Base-by-base conservation (phyloP, 2,888 invertebrate genomes). In the Tethea ocularis region DNA sequence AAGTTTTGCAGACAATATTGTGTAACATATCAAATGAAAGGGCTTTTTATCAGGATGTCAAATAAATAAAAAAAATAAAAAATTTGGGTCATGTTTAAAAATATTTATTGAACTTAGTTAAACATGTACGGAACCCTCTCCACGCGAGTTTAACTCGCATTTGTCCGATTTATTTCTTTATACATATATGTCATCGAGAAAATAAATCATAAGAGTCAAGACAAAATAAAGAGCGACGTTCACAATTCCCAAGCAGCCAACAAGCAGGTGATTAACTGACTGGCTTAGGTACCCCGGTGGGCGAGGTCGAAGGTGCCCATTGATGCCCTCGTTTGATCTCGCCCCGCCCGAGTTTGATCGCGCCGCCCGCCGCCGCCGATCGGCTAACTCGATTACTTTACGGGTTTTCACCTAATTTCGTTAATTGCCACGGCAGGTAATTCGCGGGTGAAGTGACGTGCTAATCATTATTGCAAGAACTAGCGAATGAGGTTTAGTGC, bases 361-460 rank as follows among this genome's bases (percentile, higher is more conserved):
- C 67, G 58, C 63, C 67, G 59, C 65, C 66, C 67, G 58, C 63
- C 66, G 58, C 65, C 66, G 61, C 68, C 74, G 71, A 75, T 76
- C 64, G 61, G 61, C 70, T 74, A 76, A 75, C 68, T 74, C 72
- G 76, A 75, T 75, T 74, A 75, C 70, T 66, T 61, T 68, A 64
- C 69, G 67, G 64, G 74, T 74, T 75, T 72, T 72, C 74, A 74
- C 76, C 70, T 67, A 74, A 74, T 75, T 73, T 68, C 61, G 69
- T 71, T 75, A 74, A 74, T 73, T 75, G 54, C 33, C 54, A 54
- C 24, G 71, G 66, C 61, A 61, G 56, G 69, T 75, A 73, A 75
- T 73, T 69, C 71, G 66, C 61, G 62, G 59, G 73, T 53, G 73
- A 75, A 75, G 67, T 71, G 73, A 64, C 73, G 68, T 54, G 15